Conservation (phyloP, 2,888 invertebrate species). For the Drosophila nigricruria region DNA sequence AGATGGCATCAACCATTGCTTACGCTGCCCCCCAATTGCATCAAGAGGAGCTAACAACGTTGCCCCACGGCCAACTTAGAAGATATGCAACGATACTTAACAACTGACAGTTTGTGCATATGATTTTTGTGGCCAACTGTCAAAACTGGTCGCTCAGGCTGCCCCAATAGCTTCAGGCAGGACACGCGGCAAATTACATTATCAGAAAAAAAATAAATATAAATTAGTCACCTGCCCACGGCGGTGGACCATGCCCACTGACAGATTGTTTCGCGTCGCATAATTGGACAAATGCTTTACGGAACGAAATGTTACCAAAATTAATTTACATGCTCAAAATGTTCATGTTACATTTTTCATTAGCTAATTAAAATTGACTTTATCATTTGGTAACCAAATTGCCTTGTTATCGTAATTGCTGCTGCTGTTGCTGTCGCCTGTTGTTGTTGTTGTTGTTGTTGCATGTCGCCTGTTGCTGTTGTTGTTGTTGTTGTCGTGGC, state of each 20-base stretch:
- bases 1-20: conserved; percentile 41
- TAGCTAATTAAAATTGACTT: conserved; percentile 74
- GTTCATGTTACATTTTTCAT: conserved; percentile 56
- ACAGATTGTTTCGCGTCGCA: conserved; percentile 43
- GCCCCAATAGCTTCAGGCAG: conserved; percentile 17
- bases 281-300: conserved; percentile 38
- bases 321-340: conserved; percentile 55
- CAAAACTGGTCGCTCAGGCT: conserved; percentile 26
- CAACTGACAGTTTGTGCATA: conserved; percentile 25
- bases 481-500: conserved; percentile 12
- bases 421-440: conserved; percentile 1
- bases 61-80: conserved; percentile 36
- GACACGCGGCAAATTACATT: conserved; percentile 56
- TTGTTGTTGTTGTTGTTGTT: conserved; percentile 4
- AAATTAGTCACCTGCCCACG: conserved; percentile 58
- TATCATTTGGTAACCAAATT: conserved; percentile 63
- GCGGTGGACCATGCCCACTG: conserved; percentile 31
- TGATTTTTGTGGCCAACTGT: conserved; percentile 25
- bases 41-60: conserved; percentile 14
- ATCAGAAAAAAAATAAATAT: conserved; percentile 58
- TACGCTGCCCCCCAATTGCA: conserved; percentile 13
- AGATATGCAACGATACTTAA: conserved; percentile 30
- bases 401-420: conserved; percentile 49
- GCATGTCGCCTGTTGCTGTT: conserved; percentile 4
- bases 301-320: conserved; percentile 38